Evolutionary conservation across 1,140 invertebrate genomes (phyloP).

Genomic region (Yoshiicerus persimilis): DNA sequence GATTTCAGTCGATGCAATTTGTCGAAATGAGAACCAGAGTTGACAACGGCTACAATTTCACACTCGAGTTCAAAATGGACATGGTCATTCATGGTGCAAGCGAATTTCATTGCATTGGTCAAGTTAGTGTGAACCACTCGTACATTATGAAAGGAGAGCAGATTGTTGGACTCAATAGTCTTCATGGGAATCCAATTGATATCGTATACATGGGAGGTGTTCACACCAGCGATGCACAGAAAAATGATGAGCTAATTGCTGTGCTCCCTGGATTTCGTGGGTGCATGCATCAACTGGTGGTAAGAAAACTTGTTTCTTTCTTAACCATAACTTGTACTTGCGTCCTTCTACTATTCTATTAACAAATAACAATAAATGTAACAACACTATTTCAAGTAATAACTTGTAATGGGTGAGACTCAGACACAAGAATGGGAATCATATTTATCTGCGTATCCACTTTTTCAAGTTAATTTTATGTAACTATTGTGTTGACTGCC

Average conservation of each 20-base stretch:
- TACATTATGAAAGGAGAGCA: constrained; percentile 49
- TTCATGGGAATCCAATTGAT: constrained; percentile 24
- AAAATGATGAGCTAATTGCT: constrained; percentile 37
- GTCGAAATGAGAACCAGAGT: constrained; percentile 48
- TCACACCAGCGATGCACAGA: background rate
- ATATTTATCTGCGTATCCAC: no score
- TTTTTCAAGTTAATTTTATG: no score
- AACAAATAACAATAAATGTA: background rate
- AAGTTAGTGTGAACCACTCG: constrained; percentile 44
- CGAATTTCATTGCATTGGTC: constrained; percentile 34
- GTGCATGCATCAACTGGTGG: constrained; percentile 39
- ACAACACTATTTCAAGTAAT: background rate
- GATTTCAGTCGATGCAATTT: constrained; percentile 48
- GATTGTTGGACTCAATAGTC: constrained; percentile 25
- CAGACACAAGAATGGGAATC: no score
- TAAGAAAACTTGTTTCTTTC: background rate
- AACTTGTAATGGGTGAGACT: no score
- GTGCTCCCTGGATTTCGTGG: constrained; percentile 46
- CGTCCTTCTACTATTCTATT: background rate
- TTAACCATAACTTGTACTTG: background rate
- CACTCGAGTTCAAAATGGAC: constrained; percentile 41
- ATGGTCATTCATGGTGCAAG: background rate
- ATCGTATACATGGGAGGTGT: constrained; percentile 42
- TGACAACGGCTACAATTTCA: constrained; percentile 49
- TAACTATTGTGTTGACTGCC: no score